phyloP scores from a whole-genome alignment of 1,140 invertebrate genomes.

The Theocolax elegans region DNA sequence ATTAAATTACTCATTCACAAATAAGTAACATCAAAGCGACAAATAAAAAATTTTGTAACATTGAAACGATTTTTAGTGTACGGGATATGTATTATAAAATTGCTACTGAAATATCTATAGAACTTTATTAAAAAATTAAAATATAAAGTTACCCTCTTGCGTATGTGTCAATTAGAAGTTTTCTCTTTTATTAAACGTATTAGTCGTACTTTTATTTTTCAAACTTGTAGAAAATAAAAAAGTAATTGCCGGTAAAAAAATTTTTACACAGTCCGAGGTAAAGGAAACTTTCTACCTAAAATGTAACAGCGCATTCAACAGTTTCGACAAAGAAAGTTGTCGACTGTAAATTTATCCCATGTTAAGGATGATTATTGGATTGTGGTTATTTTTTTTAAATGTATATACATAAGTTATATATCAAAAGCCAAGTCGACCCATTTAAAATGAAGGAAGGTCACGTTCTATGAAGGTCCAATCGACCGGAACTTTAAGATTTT shows the following conservation, averaged over 20 bases:
- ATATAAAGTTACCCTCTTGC: no score
- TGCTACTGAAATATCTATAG: no score
- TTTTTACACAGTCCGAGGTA: background rate
- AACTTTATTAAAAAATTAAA: no score
- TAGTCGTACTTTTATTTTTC: background rate
- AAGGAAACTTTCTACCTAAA: conserved; percentile 11
- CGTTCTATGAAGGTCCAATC: conserved; percentile 19
- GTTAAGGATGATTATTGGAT: background rate
- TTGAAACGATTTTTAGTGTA: no score
- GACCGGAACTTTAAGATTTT: conserved; percentile 6
- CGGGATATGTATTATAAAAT: no score
- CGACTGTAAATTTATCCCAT: background rate
- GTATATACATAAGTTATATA: background rate
- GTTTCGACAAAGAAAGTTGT: conserved; percentile 6
- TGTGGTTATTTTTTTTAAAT: background rate
- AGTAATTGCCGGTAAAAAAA: background rate
- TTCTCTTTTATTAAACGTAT: background rate
- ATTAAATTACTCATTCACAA: no score
- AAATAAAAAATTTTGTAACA: no score
- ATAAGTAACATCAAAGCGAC: no score
- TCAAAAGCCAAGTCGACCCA: background rate
- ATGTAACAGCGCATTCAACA: background rate
- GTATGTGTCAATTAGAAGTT: conserved; percentile 1
- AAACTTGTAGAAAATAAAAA: background rate
- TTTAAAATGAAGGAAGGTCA: conserved; percentile 19